A percentile compares a stretch with the other conserved stretches of the same genome.
Evolutionary conservation across 2,888 invertebrate genomes (phyloP).

Genomic region (Branchellion lobata): DNA sequence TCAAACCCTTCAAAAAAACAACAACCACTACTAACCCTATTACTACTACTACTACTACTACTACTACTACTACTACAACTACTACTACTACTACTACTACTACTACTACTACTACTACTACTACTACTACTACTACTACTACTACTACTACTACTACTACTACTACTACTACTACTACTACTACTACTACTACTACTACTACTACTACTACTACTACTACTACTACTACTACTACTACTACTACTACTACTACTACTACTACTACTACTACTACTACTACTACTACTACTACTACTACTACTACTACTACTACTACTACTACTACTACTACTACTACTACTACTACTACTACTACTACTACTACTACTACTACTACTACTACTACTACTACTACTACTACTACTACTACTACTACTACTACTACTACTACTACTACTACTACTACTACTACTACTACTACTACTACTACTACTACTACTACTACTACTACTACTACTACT

Average conservation of each 20-base stretch:
- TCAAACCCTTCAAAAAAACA: too few species aligned
- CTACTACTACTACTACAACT: slow-evolving; percentile 33
- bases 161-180: slow-evolving; percentile 23
- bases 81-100: slow-evolving; percentile 30
- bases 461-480: slow-evolving; percentile 23
- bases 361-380: slow-evolving; percentile 23
- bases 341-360: slow-evolving; percentile 27
- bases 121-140: slow-evolving; percentile 26
- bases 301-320: slow-evolving; percentile 36
- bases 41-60: slow-evolving; percentile 34
- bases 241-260: slow-evolving; percentile 29
- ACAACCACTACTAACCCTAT: too few species aligned
- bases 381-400: slow-evolving; percentile 32
- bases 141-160: slow-evolving; percentile 27
- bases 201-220: slow-evolving; percentile 26
- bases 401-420: slow-evolving; percentile 34
- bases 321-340: slow-evolving; percentile 31
- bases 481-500: slow-evolving; percentile 27
- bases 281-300: slow-evolving; percentile 27
- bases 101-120: slow-evolving; percentile 25
- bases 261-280: slow-evolving; percentile 27
- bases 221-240: slow-evolving; percentile 29
- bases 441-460: slow-evolving; percentile 24
- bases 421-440: slow-evolving; percentile 34
- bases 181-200: slow-evolving; percentile 23